Conservation (phyloP, 2,113 vertebrate genomes). For the Gasterosteus nipponicus region DNA sequence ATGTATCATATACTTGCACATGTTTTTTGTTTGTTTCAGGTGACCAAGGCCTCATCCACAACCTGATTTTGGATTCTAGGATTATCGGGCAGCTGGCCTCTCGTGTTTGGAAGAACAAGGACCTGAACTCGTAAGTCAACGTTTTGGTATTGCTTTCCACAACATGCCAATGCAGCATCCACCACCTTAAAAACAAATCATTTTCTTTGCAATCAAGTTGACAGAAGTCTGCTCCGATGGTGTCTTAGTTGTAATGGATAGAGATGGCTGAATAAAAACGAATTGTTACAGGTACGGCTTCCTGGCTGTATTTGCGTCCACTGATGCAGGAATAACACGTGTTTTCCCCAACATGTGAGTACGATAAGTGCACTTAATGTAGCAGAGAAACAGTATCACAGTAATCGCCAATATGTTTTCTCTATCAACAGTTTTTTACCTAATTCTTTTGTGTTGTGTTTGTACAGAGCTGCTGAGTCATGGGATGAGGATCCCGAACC, state of each 20-base stretch:
- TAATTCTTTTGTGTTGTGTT: conserved; percentile 3
- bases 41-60: conserved; percentile 94
- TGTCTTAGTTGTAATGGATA: neutral
- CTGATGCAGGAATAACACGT: conserved; percentile 94
- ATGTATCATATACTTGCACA: neutral
- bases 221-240: neutral
- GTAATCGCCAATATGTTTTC: neutral
- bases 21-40: conserved; percentile 75
- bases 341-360: conserved; percentile 97
- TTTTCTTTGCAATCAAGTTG: neutral
- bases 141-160: neutral
- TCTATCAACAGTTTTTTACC: neutral
- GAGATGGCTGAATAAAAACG: neutral
- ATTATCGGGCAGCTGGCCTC: conserved; percentile 94
- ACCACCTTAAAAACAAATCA: neutral
- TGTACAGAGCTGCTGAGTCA: conserved; percentile 88
- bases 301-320: conserved; percentile 95
- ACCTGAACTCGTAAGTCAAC: conserved; percentile 89
- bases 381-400: neutral
- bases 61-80: conserved; percentile 94
- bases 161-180: neutral
- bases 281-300: conserved; percentile 90
- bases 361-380: neutral
- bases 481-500: conserved; percentile 97
- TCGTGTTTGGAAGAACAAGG: conserved; percentile 93